These are phyloP conservation scores for Cossypha polioptera DNA, from an alignment of 2,797 vertebrate genomes.

Conservation along the genomic window DNA sequence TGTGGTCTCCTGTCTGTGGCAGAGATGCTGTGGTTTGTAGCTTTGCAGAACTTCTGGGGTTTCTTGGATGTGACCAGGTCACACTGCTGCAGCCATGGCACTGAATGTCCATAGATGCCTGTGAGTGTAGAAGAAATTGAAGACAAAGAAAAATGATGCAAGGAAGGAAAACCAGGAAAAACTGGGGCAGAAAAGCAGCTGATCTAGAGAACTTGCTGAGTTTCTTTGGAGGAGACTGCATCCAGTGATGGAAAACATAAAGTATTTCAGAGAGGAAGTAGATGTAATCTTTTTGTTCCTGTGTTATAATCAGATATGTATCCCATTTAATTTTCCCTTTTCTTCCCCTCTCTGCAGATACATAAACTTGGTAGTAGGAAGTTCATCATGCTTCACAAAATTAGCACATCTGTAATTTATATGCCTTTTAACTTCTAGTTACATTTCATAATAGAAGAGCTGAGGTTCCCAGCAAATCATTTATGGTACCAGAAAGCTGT, in stretches of 20 bases:
- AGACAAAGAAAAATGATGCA: background rate
- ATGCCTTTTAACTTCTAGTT: slow-evolving; percentile 55
- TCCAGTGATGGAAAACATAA: background rate
- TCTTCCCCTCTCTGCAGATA: slow-evolving; percentile 3
- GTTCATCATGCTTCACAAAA: slow-evolving; percentile 36
- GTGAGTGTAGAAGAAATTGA: background rate
- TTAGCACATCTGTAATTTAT: slow-evolving; percentile 53
- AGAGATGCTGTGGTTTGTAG: background rate
- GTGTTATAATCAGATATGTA: background rate
- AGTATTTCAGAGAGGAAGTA: background rate
- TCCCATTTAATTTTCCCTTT: slow-evolving; percentile 18
- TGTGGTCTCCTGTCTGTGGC: background rate
- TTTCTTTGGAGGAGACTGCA: background rate
- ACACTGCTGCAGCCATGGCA: background rate
- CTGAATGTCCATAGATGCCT: background rate
- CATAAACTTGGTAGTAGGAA: background rate
- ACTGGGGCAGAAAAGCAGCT: background rate
- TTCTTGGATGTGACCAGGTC: background rate
- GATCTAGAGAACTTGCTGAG: background rate
- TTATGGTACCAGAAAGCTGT: slow-evolving; percentile 50
- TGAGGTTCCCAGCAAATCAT: slow-evolving; percentile 39
- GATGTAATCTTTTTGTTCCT: background rate
- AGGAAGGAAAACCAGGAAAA: background rate
- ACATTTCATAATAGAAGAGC: slow-evolving; percentile 45
- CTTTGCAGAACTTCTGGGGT: background rate